Evolutionary conservation across 92 coral and sea anemone genomes (phyloP), one percentile per base, ranked within the genome.

Genomic region (Montipora capitata): DNA sequence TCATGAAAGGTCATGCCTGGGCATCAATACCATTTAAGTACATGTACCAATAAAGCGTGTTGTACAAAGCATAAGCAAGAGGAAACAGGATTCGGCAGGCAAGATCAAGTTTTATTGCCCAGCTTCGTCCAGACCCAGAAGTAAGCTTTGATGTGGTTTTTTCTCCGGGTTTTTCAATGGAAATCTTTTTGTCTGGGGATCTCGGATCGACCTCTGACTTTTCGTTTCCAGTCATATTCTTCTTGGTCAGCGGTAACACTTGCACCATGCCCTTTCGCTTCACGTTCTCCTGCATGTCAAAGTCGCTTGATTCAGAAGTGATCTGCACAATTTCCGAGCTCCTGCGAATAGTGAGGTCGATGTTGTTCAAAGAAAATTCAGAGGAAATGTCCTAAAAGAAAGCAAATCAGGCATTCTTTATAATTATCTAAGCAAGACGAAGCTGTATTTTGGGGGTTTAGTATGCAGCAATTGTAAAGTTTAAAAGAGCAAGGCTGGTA

Each of bases 41-140:
- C 40, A 87, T 88, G 75, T 56, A 92, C 95, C 95, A 92, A 56
- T 92, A 92, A 14, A 44, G 85, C 12, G 77, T 38, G 69, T 92
- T 92, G 63, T 89, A 92, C 38, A 92, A 11, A 44, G 80, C 70
- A 62, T 84, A 92, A 7, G 75, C 38, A 13, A 92, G 76, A 38
- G 95, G 95, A 27, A 92, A 92, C 39, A 85, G 42, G 15, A 92
- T 40, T 10, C 93, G 82, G 71, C 90, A 78, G 74, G 84, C 78
- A 40, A 82, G 7, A 44, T 92, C 95, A 8, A 92, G 56, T 64
- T 75, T 84, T 17, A 78, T 27, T 10, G 78, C 75, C 35, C 14
- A 11, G 51, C 61, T 87, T 39, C 52, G 14, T 3, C 59, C 59
- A 48, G 10, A 13, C 2, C 81, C 48, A 58, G 51, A 76, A 18